A percentile compares a stretch with the other conserved stretches of the same genome.
Evolutionary conservation across 2,797 vertebrate species (phyloP).

Genomic region (Limosa lapponica): DNA sequence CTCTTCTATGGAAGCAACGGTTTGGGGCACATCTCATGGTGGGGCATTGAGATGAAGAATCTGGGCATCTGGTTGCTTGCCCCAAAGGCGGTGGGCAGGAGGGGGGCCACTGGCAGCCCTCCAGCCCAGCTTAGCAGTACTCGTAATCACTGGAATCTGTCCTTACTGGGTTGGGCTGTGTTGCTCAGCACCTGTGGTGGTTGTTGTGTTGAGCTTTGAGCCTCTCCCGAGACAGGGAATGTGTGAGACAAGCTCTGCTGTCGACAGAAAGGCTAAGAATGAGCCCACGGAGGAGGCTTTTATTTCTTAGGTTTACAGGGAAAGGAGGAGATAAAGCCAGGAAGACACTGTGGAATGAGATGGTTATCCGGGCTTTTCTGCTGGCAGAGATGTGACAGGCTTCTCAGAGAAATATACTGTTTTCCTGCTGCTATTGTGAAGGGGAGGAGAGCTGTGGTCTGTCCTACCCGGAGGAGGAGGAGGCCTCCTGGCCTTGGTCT

Average conservation of each 20-base stretch:
- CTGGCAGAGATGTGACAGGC: background rate
- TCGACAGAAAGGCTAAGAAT: background rate
- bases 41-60: background rate
- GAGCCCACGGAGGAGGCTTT: background rate
- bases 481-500: slow-evolving; percentile 9
- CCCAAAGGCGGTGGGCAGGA: background rate
- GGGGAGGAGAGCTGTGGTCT: slow-evolving; percentile 49
- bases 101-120: background rate
- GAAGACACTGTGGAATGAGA: background rate
- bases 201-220: background rate
- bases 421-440: slow-evolving; percentile 19
- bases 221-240: background rate
- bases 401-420: slow-evolving; percentile 23
- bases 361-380: background rate
- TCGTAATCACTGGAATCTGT: background rate
- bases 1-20: background rate
- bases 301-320: background rate
- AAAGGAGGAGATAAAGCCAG: background rate
- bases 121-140: background rate
- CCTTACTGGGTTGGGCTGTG: background rate
- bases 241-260: background rate
- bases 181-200: background rate
- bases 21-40: background rate
- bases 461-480: slow-evolving; percentile 32
- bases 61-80: background rate